A percentile compares a stretch with the other conserved stretches of the same genome.
phyloP scores from a whole-genome alignment of 2,888 invertebrate species.

The Chymomyza fuscimana region DNA sequence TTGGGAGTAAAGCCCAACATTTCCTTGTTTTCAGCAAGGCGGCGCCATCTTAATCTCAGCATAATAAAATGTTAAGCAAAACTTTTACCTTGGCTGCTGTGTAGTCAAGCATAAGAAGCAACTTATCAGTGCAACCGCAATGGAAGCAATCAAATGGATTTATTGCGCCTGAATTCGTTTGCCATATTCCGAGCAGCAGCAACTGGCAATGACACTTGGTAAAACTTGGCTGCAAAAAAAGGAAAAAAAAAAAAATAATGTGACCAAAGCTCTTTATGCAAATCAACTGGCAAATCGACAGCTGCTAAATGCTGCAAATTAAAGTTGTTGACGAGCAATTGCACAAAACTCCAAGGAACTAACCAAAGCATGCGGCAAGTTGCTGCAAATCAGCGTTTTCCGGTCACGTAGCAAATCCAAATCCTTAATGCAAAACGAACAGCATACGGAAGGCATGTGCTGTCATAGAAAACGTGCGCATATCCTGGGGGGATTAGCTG shows the following conservation, averaged over 20 bases:
- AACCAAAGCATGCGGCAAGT: neutral
- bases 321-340: slow-evolving; percentile 3
- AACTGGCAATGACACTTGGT: neutral
- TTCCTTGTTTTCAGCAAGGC: slow-evolving; percentile 25
- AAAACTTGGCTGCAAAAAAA: neutral
- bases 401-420: slow-evolving; percentile 11
- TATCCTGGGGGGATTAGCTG: neutral
- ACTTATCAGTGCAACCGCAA: neutral
- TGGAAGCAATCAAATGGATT: neutral
- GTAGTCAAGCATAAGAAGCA: slow-evolving; percentile 1
- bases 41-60: neutral
- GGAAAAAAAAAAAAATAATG: neutral
- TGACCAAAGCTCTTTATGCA: neutral
- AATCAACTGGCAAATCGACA: slow-evolving; percentile 4
- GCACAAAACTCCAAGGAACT: neutral
- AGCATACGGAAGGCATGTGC: neutral
- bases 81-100: neutral
- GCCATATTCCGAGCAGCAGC: neutral
- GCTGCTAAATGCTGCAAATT: neutral
- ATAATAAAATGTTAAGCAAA: neutral
- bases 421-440: neutral
- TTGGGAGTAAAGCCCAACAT: slow-evolving; percentile 48
- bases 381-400: neutral
- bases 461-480: neutral
- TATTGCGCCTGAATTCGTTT: neutral